Evolutionary conservation across 2,113 vertebrate genomes (phyloP).

Genomic region (Leptodactylus fuscus): DNA sequence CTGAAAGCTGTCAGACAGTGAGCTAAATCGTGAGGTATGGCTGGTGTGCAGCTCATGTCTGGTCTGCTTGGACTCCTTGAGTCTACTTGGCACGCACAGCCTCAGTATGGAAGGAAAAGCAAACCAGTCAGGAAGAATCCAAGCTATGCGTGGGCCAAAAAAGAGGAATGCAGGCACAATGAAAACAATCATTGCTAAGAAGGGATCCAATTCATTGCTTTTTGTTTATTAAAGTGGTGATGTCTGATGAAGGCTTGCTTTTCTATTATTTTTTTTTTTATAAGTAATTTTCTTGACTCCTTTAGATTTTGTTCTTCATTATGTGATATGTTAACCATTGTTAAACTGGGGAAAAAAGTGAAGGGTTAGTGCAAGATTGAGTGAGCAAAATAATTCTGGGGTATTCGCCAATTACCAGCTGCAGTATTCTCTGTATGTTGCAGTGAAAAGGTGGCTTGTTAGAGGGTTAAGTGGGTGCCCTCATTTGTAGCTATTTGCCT

Average conservation of each 20-base stretch:
- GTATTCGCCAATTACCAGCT: too few relatives aligned
- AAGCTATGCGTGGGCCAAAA: constrained; percentile 65
- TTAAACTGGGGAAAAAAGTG: too few relatives aligned
- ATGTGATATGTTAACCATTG: too few relatives aligned
- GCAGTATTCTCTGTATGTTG: too few relatives aligned
- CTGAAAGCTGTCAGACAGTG: constrained; percentile 52
- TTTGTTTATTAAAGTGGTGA: constrained; percentile 8
- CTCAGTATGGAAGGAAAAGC: constrained; percentile 58
- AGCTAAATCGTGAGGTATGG: constrained; percentile 56
- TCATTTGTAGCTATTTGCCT: too few relatives aligned
- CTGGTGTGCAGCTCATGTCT: constrained; percentile 49
- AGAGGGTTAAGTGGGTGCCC: too few relatives aligned
- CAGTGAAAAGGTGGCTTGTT: too few relatives aligned
- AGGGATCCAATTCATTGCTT: constrained; percentile 21
- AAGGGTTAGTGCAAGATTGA: too few relatives aligned
- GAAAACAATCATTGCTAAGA: constrained; percentile 47
- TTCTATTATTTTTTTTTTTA: not conserved
- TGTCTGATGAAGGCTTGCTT: constrained; percentile 1
- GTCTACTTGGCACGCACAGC: constrained; percentile 53
- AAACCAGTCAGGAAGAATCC: constrained; percentile 67
- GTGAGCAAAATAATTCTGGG: too few relatives aligned
- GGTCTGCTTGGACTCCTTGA: constrained; percentile 32
- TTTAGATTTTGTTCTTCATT: not conserved
- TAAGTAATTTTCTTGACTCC: not conserved
- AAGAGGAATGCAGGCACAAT: constrained; percentile 56